phyloP scores from a whole-genome alignment of 2,113 vertebrate genomes.

The Amphilophus citrinellus region DNA sequence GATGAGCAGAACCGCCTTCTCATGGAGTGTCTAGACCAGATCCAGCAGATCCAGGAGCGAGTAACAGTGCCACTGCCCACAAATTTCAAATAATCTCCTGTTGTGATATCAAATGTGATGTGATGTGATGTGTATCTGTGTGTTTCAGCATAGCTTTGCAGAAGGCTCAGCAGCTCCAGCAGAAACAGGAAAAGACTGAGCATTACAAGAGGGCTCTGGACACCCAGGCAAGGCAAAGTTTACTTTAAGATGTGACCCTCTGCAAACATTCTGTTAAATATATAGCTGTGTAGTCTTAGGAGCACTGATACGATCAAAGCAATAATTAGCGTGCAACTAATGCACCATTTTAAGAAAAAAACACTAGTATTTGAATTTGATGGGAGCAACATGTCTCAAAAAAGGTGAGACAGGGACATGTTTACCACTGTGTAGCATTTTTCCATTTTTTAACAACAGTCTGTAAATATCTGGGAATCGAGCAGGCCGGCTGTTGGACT shows the following conservation, averaged over 20 bases:
- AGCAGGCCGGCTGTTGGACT: too few relatives aligned
- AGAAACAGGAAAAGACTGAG: slow-evolving; percentile 75
- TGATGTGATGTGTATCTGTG: slow-evolving; percentile 16
- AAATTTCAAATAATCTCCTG: not conserved
- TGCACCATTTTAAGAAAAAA: not conserved
- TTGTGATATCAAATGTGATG: not conserved
- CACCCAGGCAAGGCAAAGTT: slow-evolving; percentile 77
- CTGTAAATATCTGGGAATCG: not conserved
- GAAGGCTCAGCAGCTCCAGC: slow-evolving; percentile 76
- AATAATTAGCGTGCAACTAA: too few relatives aligned
- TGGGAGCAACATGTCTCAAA: too few relatives aligned
- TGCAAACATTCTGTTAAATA: not conserved
- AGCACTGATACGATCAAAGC: not conserved
- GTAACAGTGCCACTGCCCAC: slow-evolving; percentile 11
- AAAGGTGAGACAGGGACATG: too few relatives aligned
- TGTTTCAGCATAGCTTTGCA: slow-evolving; percentile 78
- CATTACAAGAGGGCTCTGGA: slow-evolving; percentile 83
- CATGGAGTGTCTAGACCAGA: slow-evolving; percentile 78
- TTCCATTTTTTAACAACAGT: not conserved
- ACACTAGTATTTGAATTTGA: too few relatives aligned
- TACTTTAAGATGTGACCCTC: not conserved
- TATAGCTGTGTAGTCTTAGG: not conserved
- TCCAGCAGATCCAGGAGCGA: slow-evolving; percentile 85
- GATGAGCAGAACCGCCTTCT: slow-evolving; percentile 73
- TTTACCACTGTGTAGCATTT: not conserved